phyloP scores from a whole-genome alignment of 2,888 invertebrate genomes.

The Drosophila barbarae region DNA sequence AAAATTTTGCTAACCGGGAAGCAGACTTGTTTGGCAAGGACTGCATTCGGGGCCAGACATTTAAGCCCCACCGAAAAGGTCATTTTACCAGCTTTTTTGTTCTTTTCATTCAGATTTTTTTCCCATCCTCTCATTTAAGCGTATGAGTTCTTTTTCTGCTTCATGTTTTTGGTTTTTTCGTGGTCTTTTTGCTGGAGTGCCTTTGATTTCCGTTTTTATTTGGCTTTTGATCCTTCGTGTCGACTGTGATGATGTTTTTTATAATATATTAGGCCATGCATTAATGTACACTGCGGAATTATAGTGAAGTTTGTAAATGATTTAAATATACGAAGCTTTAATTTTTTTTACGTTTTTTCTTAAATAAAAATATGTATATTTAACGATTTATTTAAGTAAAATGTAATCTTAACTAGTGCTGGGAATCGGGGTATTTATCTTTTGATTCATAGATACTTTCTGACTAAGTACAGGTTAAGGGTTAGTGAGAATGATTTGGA shows the following conservation, averaged over 20 bases:
- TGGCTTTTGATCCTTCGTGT: conserved; percentile 52
- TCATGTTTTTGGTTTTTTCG: conserved; percentile 33
- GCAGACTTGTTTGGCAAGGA: conserved; percentile 21
- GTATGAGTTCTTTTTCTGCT: conserved; percentile 29
- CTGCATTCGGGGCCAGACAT: conserved; percentile 61
- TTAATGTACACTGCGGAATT: conserved; percentile 45
- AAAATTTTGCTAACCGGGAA: conserved; percentile 34
- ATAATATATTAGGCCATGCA: conserved; percentile 45
- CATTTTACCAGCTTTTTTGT: conserved; percentile 68
- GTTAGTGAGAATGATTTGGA: too few species aligned
- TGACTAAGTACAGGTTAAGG: too few species aligned
- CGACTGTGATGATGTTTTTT: conserved; percentile 35
- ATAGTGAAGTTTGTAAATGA: background rate
- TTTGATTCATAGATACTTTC: too few species aligned
- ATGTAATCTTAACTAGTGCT: too few species aligned
- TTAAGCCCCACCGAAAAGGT: conserved; percentile 71
- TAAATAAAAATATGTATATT: too few species aligned
- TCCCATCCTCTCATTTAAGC: conserved; percentile 30
- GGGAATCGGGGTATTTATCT: too few species aligned
- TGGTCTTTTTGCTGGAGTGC: conserved; percentile 43
- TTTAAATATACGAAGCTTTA: background rate
- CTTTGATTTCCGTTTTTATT: conserved; percentile 55
- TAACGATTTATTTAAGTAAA: too few species aligned
- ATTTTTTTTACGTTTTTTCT: too few species aligned
- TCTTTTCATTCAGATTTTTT: conserved; percentile 61